Evolutionary conservation across 2,888 invertebrate genomes (phyloP), one percentile per base, ranked within the genome.

Genomic region (Dasysyrphus albostriatus): DNA sequence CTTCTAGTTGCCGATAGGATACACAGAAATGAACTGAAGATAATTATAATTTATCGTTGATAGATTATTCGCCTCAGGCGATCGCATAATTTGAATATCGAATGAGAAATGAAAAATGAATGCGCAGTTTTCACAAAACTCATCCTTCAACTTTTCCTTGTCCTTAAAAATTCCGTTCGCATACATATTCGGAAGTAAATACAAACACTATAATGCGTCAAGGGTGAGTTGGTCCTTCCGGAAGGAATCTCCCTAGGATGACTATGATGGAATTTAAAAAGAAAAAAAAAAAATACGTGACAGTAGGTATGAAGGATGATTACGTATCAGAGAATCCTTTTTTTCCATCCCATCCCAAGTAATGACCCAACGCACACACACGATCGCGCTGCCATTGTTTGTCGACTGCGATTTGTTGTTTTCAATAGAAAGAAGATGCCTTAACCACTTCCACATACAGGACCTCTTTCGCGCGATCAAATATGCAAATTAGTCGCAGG

Each of bases 401-500:
- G 19, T 72, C 32, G 56, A n/a, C 9, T 69, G 78, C 78, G 76
- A 69, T 78, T 81, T 72, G 78, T 78, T 83, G 29, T 78, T 83
- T 37, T 59, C 39, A 80, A 81, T 16, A 75, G 56, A 14, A n/a
- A 74, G 77, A 78, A 63, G 63, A 83, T 75, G 44, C 69, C 63
- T 75, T 77, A 69, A 78, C 65, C 70, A 44, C 49, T 76, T 85
- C 51, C 77, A 51, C 70, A 83, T 19, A 78, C 58, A 87, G 87
- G 78, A 83, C 78, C 78, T 87, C 70, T 87, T 63, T 87, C 87
- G 87, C 87, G 87, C 87, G 87, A 87, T 87, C 87, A 87, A 85
- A 87, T 87, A 87, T 87, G 87, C 87, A 87, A 87, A 87, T 87
- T 12, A 83, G 34, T n/a, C 69, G 83, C 78, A 87, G 83, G 87